Evolutionary conservation across 2,113 vertebrate genomes (phyloP).

Genomic region (Nibea albiflora): DNA sequence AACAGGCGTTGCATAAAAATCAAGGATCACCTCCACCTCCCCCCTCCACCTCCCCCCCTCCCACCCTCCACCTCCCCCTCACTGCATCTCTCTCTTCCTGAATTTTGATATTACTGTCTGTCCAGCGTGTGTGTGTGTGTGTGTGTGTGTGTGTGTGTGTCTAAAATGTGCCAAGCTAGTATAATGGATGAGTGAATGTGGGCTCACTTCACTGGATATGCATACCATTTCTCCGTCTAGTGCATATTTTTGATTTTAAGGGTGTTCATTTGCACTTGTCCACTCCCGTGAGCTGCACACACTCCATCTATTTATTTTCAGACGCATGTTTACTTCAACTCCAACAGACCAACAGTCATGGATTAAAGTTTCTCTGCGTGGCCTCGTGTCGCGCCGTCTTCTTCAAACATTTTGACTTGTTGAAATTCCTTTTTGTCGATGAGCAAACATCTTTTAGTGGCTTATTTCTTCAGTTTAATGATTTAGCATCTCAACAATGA

Average conservation of each 20-base stretch:
- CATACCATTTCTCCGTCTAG: conserved; percentile 51
- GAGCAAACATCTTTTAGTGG: background rate
- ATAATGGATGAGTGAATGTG: conserved; percentile 66
- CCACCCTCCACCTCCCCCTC: background rate
- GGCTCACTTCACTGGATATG: conserved; percentile 67
- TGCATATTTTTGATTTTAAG: conserved; percentile 52
- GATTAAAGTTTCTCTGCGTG: background rate
- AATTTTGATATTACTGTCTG: conserved; percentile 81
- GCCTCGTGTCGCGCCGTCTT: too few species aligned
- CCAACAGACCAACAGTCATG: background rate
- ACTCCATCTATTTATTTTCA: conserved; percentile 53
- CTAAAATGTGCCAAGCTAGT: conserved; percentile 65
- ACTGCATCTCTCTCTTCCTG: conserved; percentile 73
- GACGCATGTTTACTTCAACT: conserved; percentile 9
- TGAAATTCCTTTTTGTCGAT: too few species aligned
- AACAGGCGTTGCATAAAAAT: conserved; percentile 88
- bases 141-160: conserved; percentile 40
- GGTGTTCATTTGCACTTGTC: conserved; percentile 55
- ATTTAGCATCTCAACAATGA: conserved; percentile 2
- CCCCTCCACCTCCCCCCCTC: background rate
- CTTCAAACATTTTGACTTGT: too few species aligned
- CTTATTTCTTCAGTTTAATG: background rate
- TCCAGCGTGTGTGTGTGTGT: conserved; percentile 27
- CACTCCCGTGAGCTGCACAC: conserved; percentile 51
- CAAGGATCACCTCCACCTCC: conserved; percentile 74